Percentiles rank a stretch among this genome's conserved stretches.
phyloP scores from a whole-genome alignment of 2,888 invertebrate genomes.

The Nineta flava region DNA sequence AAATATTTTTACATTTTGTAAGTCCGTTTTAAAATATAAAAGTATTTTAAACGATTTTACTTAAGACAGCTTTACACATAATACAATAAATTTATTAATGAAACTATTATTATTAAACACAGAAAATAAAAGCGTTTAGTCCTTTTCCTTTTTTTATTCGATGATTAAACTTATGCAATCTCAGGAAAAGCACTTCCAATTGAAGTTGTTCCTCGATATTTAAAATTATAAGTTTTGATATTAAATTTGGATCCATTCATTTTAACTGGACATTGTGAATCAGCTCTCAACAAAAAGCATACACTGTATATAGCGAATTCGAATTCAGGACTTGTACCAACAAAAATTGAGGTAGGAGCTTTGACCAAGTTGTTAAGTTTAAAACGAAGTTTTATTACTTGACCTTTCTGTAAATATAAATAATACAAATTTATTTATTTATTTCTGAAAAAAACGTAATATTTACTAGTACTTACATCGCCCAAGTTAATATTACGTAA shows the following conservation, averaged over 20 bases:
- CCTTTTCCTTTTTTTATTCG: no score
- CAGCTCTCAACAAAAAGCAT: constrained; percentile 65
- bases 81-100: not conserved
- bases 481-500: constrained; percentile 52
- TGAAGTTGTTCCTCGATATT: constrained; percentile 59
- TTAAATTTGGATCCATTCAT: constrained; percentile 53
- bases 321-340: constrained; percentile 80
- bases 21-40: no score
- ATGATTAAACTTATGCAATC: constrained; percentile 29
- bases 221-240: constrained; percentile 56
- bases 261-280: constrained; percentile 55
- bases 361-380: constrained; percentile 55
- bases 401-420: constrained; percentile 50
- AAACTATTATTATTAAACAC: not conserved
- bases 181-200: constrained; percentile 74
- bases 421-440: constrained; percentile 1
- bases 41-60: no score
- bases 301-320: constrained; percentile 82
- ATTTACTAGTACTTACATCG: constrained; percentile 37
- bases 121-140: not conserved
- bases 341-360: constrained; percentile 61
- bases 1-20: no score
- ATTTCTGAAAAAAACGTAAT: not conserved
- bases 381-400: constrained; percentile 55
- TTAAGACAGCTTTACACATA: no score